These are phyloP conservation scores for Pterophyllum scalare DNA, from an alignment of 2,113 vertebrate species.

Conservation along the genomic window DNA sequence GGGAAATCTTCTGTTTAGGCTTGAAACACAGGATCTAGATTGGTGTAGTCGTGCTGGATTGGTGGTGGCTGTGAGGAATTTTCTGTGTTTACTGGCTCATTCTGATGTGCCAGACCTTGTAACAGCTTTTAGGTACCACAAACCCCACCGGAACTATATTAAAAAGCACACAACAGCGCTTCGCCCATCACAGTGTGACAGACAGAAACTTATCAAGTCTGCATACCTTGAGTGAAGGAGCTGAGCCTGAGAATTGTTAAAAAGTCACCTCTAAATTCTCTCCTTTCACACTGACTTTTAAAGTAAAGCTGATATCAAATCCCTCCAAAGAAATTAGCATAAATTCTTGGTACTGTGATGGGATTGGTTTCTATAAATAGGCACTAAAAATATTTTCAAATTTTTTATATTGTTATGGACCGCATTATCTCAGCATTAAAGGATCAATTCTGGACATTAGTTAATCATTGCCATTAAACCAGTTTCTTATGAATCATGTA, in stretches of 20 bases:
- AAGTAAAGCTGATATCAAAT: not conserved
- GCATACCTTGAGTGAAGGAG: not conserved
- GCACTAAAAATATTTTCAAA: fast-evolving
- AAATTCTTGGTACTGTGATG: not conserved
- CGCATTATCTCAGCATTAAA: not conserved
- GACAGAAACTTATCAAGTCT: conserved; percentile 40
- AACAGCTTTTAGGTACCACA: conserved; percentile 67
- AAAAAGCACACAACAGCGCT: conserved; percentile 51
- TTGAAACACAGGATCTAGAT: conserved; percentile 69
- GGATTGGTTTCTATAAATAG: not conserved
- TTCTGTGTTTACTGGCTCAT: conserved; percentile 71
- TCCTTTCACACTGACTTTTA: not conserved
- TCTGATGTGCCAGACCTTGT: conserved; percentile 68
- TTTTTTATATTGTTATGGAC: not conserved
- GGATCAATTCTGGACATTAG: not conserved
- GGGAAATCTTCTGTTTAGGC: conserved; percentile 77
- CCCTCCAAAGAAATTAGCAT: not conserved
- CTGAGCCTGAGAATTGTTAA: conserved; percentile 17
- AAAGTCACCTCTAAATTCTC: conserved; percentile 29
- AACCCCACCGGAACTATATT: conserved; percentile 49
- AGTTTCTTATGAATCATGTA: not conserved
- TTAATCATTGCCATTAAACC: not conserved
- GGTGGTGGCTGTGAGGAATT: conserved; percentile 56
- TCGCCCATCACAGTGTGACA: conserved; percentile 41
- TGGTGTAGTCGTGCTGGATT: conserved; percentile 67